Evolutionary conservation across 2,888 invertebrate genomes (phyloP).

Genomic region (Microdon myrmicae): DNA sequence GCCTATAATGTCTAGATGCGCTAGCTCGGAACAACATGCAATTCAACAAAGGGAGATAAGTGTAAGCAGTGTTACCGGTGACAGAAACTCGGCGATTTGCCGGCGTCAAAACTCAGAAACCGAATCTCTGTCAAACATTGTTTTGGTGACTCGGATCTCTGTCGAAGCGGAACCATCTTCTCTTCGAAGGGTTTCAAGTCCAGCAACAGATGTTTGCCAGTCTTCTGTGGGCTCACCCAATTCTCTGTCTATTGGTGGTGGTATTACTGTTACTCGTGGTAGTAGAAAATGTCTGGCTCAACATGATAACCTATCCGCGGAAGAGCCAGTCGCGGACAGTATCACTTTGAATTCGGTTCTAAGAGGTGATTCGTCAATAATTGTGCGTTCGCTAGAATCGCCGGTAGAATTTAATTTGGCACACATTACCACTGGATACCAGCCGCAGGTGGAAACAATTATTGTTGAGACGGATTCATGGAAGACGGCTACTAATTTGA

Average conservation of each 20-base stretch:
- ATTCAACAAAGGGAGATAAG: too few relatives aligned
- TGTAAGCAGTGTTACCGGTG: too few relatives aligned
- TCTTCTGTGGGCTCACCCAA: constrained; percentile 25
- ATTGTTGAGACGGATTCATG: constrained; percentile 56
- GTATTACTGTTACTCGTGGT: constrained; percentile 21
- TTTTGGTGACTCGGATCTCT: too few relatives aligned
- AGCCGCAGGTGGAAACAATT: constrained; percentile 34
- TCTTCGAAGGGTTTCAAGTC: constrained; percentile 1
- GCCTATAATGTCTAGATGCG: too few relatives aligned
- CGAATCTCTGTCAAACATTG: too few relatives aligned
- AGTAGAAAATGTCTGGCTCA: constrained; percentile 33
- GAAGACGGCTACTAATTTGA: constrained; percentile 55
- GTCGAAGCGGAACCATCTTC: constrained; percentile 42
- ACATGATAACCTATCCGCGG: constrained; percentile 34
- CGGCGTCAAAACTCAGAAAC: too few relatives aligned
- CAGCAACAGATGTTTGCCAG: constrained; percentile 29
- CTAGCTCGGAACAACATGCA: too few relatives aligned
- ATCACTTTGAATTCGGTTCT: constrained; percentile 44
- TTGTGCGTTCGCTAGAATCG: constrained; percentile 12
- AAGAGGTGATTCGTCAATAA: constrained; percentile 39
- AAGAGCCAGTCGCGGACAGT: constrained; percentile 38
- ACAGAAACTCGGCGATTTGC: too few relatives aligned
- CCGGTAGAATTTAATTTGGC: constrained; percentile 34
- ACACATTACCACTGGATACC: constrained; percentile 15
- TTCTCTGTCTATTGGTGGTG: constrained; percentile 19